Percentiles rank a stretch among this genome's conserved stretches.
Conservation (phyloP, 1,140 invertebrate genomes). For the Panagrolaimus sp. region DNA sequence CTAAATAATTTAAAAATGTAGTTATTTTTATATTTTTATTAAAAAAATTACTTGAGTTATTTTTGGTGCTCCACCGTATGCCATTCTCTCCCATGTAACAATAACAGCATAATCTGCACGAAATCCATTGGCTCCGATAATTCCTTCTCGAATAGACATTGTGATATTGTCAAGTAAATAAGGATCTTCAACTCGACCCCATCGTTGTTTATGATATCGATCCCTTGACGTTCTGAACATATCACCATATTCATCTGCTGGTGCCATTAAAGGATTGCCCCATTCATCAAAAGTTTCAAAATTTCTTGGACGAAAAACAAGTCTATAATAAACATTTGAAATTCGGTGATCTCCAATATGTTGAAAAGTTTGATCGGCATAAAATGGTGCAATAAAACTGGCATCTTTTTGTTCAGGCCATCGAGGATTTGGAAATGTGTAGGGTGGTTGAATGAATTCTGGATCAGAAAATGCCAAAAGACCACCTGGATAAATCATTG, state of each 20-base stretch:
- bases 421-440: slow-evolving; percentile 77
- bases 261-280: slow-evolving; percentile 35
- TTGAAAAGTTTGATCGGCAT: slow-evolving; percentile 67
- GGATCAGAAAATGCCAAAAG: slow-evolving; percentile 46
- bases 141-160: slow-evolving; percentile 78
- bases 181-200: slow-evolving; percentile 67
- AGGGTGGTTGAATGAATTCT: slow-evolving; percentile 69
- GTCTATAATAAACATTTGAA: slow-evolving; percentile 44
- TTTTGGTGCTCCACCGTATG: slow-evolving; percentile 77
- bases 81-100: slow-evolving; percentile 91
- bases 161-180: slow-evolving; percentile 77
- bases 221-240: slow-evolving; percentile 37
- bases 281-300: slow-evolving; percentile 43
- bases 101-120: slow-evolving; percentile 79
- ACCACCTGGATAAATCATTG: slow-evolving; percentile 63
- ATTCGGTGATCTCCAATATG: slow-evolving; percentile 46
- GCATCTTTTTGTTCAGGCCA: slow-evolving; percentile 81
- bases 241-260: slow-evolving; percentile 30
- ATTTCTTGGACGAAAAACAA: slow-evolving; percentile 39
- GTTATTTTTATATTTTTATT: too few relatives aligned
- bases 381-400: slow-evolving; percentile 85
- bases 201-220: slow-evolving; percentile 63
- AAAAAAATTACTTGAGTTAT: slow-evolving; percentile 54
- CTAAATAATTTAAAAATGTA: too few relatives aligned
- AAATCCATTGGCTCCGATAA: slow-evolving; percentile 82